These are phyloP conservation scores for Leptobrachium leishanense DNA, from an alignment of 2,113 vertebrate species.

Conservation along the genomic window DNA sequence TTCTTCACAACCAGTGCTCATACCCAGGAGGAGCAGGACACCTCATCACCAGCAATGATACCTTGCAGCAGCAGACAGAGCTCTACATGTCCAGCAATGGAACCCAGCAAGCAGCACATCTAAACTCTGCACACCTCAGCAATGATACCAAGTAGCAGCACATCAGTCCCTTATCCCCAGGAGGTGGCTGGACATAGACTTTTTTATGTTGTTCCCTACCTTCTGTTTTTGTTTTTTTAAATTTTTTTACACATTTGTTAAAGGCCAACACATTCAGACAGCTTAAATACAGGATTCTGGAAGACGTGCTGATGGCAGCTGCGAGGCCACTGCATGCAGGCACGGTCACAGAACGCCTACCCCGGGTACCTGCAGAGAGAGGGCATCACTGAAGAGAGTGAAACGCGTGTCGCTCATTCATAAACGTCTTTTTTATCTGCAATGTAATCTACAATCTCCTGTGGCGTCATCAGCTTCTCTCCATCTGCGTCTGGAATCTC, in stretches of 20 bases:
- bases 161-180: no score
- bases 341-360: constrained; percentile 20
- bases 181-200: no score
- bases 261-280: constrained; percentile 60
- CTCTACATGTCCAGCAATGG: no score
- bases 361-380: constrained; percentile 21
- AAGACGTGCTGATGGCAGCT: constrained; percentile 45
- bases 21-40: no score
- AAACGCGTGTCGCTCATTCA: constrained; percentile 68
- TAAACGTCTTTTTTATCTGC: constrained; percentile 94
- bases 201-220: no score
- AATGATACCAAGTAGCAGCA: no score
- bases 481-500: constrained; percentile 94
- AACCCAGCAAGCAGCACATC: no score
- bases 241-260: constrained; percentile 67
- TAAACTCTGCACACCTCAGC: no score
- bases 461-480: constrained; percentile 92
- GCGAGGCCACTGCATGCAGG: constrained; percentile 5
- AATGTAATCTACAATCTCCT: constrained; percentile 94
- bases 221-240: constrained; percentile 43
- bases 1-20: no score
- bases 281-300: constrained; percentile 69
- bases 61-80: no score
- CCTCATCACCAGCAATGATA: no score
- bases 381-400: constrained; percentile 18